phyloP scores from a whole-genome alignment of 2,113 vertebrate species.

The Hydrochoerus hydrochaeris region DNA sequence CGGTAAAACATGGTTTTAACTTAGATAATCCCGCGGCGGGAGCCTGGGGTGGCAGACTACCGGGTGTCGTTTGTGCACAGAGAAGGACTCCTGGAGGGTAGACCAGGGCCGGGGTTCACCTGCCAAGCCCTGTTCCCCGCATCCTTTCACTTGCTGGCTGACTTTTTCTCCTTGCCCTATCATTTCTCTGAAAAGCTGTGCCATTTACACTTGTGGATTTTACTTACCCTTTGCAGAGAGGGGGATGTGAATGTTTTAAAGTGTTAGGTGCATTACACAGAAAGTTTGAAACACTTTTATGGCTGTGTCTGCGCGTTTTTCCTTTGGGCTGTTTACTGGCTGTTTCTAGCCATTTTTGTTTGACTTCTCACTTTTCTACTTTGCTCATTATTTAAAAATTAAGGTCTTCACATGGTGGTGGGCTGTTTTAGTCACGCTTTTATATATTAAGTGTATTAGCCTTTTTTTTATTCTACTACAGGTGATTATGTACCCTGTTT shows the following conservation, averaged over 20 bases:
- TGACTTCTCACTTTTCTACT: not conserved
- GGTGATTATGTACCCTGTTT: not conserved
- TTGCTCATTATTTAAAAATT: conserved; percentile 19
- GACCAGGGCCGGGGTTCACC: not conserved
- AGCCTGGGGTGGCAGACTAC: no score
- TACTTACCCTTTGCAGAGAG: not conserved
- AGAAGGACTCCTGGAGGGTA: not conserved
- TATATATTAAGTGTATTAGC: not conserved
- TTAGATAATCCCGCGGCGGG: not conserved
- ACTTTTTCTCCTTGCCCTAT: not conserved
- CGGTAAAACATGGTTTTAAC: not conserved
- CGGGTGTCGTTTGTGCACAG: not conserved
- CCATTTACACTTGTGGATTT: not conserved
- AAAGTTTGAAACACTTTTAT: not conserved
- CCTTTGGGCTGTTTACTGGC: not conserved
- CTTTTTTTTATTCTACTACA: not conserved
- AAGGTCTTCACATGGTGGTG: not conserved
- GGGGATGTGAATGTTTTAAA: not conserved
- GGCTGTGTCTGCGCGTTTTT: not conserved
- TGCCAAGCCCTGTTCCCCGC: fast-evolving
- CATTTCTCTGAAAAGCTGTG: not conserved
- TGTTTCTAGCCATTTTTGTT: not conserved
- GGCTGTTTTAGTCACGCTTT: not conserved
- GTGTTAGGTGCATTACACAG: not conserved
- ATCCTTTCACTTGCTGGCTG: not conserved